Evolutionary conservation across 1,140 invertebrate species (phyloP), one percentile per base, ranked within the genome.

Genomic region (Formica exsecta): DNA sequence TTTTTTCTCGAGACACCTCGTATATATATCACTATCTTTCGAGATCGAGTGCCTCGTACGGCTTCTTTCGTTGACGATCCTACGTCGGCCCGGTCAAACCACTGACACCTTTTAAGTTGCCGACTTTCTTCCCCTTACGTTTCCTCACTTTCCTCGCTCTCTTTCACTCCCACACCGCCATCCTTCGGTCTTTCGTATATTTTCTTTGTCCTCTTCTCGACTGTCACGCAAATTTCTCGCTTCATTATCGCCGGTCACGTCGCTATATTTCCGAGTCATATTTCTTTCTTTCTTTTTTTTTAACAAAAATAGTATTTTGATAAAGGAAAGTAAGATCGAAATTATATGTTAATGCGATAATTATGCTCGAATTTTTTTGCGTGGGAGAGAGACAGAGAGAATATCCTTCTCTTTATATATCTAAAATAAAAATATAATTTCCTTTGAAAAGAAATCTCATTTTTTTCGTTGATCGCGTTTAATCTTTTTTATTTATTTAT

Each of bases 51-150:
- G 54, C 11, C 11, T 81, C 79, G 71, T 73, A 36, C 66, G 38
- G 38, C 68, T 73, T 74, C 62, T 61, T 83, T 73, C 77, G 76
- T 80, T 73, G 68, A 83, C 79, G 54, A 57, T 73, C 38, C 79
- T 7, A 59, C 64, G 79, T 74, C 79, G 79, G 68, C 54, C 25
- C 79, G 68, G 79, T 59, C 68, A 61, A 83, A 83, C 51, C 38
- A 54, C 79, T 74, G 68, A 83, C 79, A 83, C 79, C 79, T 83
- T 83, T 83, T 71, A 83, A 83, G 79, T 83, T 13, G 79, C 79
- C 79, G 79, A 83, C 79, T 83, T 74, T 70, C 54, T 71, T 83
- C 68, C 79, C 79, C 79, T 83, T 74, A 38, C 54, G 79, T 74
- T 74, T 74, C 79, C n/a, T 62, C 38, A 44, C 79, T 74, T 73